Conservation (phyloP, 2,888 invertebrate species). For the Xanthorhoe spadicearia region DNA sequence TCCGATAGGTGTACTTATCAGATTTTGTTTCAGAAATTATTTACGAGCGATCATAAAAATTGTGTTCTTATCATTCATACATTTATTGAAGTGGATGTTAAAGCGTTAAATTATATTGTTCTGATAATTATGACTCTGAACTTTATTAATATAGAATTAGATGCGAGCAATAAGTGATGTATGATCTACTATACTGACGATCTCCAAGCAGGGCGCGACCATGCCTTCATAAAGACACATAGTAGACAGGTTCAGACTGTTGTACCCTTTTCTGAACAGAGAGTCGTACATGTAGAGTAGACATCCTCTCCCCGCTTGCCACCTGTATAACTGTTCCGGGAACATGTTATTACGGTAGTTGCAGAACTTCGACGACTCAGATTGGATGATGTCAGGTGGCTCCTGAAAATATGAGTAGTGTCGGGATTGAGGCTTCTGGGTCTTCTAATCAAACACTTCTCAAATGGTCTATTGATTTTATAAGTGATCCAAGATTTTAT, state of each 20-base stretch:
- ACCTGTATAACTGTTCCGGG: conserved; percentile 75
- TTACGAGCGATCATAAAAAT: too few species aligned
- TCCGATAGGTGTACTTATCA: too few species aligned
- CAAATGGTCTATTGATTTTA: too few species aligned
- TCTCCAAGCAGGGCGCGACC: conserved; percentile 74
- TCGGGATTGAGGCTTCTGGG: not conserved
- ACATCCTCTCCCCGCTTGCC: conserved; percentile 78
- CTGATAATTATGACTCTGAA: too few species aligned
- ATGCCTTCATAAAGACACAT: conserved; percentile 69
- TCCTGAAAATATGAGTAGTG: conserved; percentile 54
- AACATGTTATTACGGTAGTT: conserved; percentile 70
- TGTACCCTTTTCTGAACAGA: conserved; percentile 64
- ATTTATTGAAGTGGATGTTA: too few species aligned
- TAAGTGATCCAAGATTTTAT: too few species aligned
- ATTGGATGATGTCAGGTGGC: conserved; percentile 59
- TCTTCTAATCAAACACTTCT: too few species aligned
- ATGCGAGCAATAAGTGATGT: too few species aligned
- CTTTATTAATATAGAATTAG: too few species aligned
- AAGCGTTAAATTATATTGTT: too few species aligned
- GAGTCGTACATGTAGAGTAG: conserved; percentile 73
- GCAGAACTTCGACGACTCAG: conserved; percentile 63
- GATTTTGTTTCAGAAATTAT: too few species aligned
- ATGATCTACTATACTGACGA: conserved; percentile 51
- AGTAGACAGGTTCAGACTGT: conserved; percentile 64
- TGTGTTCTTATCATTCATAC: too few species aligned